Evolutionary conservation across 2,113 vertebrate species (phyloP).

Genomic region (Micronycteris hirsuta): DNA sequence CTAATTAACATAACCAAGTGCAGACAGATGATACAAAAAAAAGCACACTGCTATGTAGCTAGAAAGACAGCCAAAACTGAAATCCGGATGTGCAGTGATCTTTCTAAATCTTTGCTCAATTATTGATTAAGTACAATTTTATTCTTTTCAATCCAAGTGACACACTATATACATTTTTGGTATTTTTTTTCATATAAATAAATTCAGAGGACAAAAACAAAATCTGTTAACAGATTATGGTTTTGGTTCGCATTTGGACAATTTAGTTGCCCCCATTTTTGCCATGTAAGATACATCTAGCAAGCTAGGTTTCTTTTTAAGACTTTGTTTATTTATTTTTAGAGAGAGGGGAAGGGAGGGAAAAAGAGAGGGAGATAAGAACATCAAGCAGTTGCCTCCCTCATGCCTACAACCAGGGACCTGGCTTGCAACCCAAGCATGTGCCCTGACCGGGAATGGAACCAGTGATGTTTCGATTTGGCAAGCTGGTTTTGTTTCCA

Average conservation of each 20-base stretch:
- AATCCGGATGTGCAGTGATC: neutral
- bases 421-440: no score
- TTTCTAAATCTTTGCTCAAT: neutral
- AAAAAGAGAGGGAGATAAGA: no score
- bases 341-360: no score
- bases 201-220: neutral
- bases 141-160: neutral
- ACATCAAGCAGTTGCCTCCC: no score
- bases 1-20: neutral
- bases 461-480: neutral
- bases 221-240: neutral
- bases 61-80: neutral
- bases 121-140: neutral
- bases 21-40: neutral
- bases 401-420: no score
- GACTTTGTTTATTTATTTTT: no score
- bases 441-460: no score
- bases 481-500: neutral
- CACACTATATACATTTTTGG: neutral
- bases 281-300: neutral
- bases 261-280: neutral
- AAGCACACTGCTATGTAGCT: neutral
- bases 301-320: neutral
- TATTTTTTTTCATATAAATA: neutral
- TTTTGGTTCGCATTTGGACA: neutral